Evolutionary conservation across 2,113 vertebrate species (phyloP), one percentile per base, ranked within the genome.

Genomic region (Ochotona princeps): DNA sequence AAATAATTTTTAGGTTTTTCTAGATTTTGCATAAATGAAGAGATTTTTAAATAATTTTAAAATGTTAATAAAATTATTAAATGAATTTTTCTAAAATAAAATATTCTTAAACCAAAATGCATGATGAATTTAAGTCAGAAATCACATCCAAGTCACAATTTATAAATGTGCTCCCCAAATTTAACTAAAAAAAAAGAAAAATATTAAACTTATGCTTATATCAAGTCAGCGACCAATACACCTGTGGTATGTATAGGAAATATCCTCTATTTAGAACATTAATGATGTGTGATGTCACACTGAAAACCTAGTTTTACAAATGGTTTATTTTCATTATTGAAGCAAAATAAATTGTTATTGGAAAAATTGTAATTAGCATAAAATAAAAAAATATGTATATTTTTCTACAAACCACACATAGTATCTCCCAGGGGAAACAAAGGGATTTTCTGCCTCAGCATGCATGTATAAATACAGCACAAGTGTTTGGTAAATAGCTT

Each of bases 291-390:
- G 11, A 30, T 92, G 72, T 76, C 54, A 89, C 12, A 61, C 2
- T 83, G 49, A 85, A 25, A 65, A 73, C 63, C 10, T 25, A 4
- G 89, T 51, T 81, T 67, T 38, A 80, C 26, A 85, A 6, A 76
- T 83, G 65, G 14, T 28, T 86, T 93, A 2, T 91, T 82, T 89
- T 94, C 38, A 20, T 75, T 65, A 44, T 65, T 80, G 12, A 87
- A 91, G 72, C 15, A 73, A n/a, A 73, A 72, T 69, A 87, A 83
- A 54, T 70, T 81, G 70, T 57, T 0, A 1, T 54, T 76, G 20
- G 7, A 9, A 61, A 12, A 85, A 88, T 72, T 91, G 44, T 17
- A 92, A 91, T 91, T 82, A 85, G 17, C 67, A 74, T 7, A 32
- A 93, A 91, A 51, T 32, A 32, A 65, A 73, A 94, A 89, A 82